Base-by-base conservation (phyloP, 2,888 invertebrate genomes). In the Dendrolimus houi region DNA sequence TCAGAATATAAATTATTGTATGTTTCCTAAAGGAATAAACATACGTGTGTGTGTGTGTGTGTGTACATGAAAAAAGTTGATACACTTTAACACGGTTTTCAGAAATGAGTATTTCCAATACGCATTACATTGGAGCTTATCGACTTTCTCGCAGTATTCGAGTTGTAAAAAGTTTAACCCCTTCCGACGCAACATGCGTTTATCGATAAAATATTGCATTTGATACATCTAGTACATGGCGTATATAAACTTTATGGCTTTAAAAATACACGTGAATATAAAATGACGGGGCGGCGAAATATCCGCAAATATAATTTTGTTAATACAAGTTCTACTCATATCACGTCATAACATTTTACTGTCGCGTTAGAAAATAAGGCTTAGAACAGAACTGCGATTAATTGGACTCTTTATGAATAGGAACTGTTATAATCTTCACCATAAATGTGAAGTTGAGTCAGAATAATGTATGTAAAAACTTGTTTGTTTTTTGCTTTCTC, bases 261-360 rank as follows among this genome's bases (percentile, higher is more conserved):
- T 47, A 2, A 8, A 0, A 0, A 60, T 71, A 78, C 65, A 63
- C 70, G 63, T 57, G 29, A 62, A 40, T 61, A 65, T 75, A 41
- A 52, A 42, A 29, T 61, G 59, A 52, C 55, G 9, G 53, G 52
- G 47, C 17, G 54, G 58, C 61, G 60, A 55, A 41, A 53, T 29
- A 56, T 59, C 57, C 56, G 64, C 58, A 67, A 67, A 64, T 65
- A 56, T 61, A 63, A 57, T 60, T 69, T 66, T 59, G 72, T 64
- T 64, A 66, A 72, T 69, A 69, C 67, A 80, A 79, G 76, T 81
- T 83, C 75, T 75, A 76, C 74, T 78, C 80, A 78, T 82, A 83
- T 83, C 83, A 85, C 75, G 81, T 81, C 82, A 84, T 85, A 85
- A 83, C 81, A 76, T 85, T 87, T 86, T 86, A 85, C 81, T 81